Percentiles rank a stretch among this genome's conserved stretches.
These are phyloP conservation scores for Danaus melanippus DNA, from an alignment of 1,140 invertebrate genomes.

Conservation along the genomic window DNA sequence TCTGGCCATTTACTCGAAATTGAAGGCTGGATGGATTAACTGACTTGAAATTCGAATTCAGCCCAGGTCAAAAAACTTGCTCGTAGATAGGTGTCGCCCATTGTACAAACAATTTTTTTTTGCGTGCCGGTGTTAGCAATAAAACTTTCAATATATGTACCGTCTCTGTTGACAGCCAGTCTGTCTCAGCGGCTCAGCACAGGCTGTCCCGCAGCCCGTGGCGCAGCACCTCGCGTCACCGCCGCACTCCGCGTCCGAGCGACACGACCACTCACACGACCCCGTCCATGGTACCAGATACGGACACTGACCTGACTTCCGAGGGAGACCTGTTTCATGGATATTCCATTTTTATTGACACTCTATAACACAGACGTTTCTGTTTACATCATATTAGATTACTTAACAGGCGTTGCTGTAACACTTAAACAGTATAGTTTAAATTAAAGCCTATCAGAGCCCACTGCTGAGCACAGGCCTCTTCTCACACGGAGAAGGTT, in stretches of 20 bases:
- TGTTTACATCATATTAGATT: not conserved
- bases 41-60: no score
- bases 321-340: conserved; percentile 71
- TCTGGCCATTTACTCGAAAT: no score
- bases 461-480: no score
- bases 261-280: conserved; percentile 84
- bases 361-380: not conserved
- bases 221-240: conserved; percentile 83
- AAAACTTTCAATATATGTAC: conserved; percentile 18
- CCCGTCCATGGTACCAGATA: conserved; percentile 83
- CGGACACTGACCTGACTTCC: conserved; percentile 85
- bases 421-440: no score
- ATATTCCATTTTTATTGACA: not conserved
- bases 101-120: no score
- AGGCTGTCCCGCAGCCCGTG: conserved; percentile 88
- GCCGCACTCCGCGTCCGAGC: conserved; percentile 82
- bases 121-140: no score
- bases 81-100: no score
- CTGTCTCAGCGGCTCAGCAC: conserved; percentile 79
- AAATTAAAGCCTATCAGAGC: no score
- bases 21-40: no score
- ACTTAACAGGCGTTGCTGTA: not conserved
- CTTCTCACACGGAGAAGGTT: no score
- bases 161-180: conserved; percentile 83
- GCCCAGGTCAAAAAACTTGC: no score